Conservation (phyloP, 37 sponge, comb jelly and placozoan species). For the Sycon ciliatum region DNA sequence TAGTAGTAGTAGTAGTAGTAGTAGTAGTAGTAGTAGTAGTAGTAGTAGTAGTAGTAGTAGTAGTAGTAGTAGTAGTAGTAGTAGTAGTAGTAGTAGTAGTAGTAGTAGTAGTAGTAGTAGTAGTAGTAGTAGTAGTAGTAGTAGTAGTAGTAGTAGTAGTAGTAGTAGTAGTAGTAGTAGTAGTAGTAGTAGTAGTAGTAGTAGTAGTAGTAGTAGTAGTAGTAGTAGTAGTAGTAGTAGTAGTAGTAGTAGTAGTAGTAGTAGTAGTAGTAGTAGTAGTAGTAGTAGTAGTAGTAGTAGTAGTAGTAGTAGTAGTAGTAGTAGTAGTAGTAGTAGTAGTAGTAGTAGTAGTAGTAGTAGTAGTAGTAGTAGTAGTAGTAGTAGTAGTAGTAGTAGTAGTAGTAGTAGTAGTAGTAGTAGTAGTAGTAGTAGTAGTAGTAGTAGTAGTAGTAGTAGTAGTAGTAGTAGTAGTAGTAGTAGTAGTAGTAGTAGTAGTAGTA, state of each 20-base stretch:
- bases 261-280: constrained; percentile 2
- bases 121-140: neutral
- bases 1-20: constrained; percentile 6
- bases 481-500: constrained; percentile 6
- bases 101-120: constrained; percentile 2
- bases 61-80: constrained; percentile 6
- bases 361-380: neutral
- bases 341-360: constrained; percentile 8
- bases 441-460: constrained; percentile 8
- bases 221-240: constrained; percentile 8
- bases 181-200: constrained; percentile 6
- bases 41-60: constrained; percentile 8
- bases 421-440: constrained; percentile 6
- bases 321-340: constrained; percentile 2
- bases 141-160: constrained; percentile 2
- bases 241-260: constrained; percentile 6
- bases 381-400: neutral
- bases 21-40: constrained; percentile 8
- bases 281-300: constrained; percentile 8
- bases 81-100: constrained; percentile 2
- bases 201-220: constrained; percentile 8
- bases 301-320: neutral
- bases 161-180: neutral
- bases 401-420: neutral
- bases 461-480: constrained; percentile 8